Conservation (phyloP, 2,888 invertebrate species). For the Agrotis exclamationis region DNA sequence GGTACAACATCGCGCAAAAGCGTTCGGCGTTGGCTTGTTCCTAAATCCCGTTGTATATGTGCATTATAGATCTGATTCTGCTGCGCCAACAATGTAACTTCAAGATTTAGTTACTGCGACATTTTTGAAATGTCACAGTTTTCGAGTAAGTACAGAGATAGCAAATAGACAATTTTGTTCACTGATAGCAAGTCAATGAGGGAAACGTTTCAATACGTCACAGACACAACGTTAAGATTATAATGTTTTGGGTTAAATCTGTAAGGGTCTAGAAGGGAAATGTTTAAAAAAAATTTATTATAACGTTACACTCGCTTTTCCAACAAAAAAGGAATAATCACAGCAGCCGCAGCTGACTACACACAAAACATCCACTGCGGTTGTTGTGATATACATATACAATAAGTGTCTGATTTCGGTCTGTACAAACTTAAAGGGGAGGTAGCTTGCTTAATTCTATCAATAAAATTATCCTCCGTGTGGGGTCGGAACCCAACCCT, state of each 20-base stretch:
- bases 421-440: no score
- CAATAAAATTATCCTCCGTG: no score
- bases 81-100: background rate
- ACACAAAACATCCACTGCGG: background rate
- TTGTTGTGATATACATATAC: background rate
- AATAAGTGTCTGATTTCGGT: no score
- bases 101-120: no score
- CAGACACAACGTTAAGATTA: background rate
- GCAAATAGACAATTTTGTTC: no score
- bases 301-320: background rate
- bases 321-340: background rate
- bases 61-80: background rate
- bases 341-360: background rate
- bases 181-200: background rate
- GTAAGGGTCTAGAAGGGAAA: background rate
- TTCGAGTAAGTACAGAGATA: no score
- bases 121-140: no score
- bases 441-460: no score
- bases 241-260: background rate
- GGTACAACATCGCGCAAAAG: background rate
- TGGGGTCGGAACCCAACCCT: no score
- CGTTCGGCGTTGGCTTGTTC: background rate
- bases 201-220: background rate
- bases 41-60: slow-evolving; percentile 4
- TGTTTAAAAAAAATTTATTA: no score